Base-by-base conservation (phyloP, 2,797 vertebrate genomes). In the Channa striata region DNA sequence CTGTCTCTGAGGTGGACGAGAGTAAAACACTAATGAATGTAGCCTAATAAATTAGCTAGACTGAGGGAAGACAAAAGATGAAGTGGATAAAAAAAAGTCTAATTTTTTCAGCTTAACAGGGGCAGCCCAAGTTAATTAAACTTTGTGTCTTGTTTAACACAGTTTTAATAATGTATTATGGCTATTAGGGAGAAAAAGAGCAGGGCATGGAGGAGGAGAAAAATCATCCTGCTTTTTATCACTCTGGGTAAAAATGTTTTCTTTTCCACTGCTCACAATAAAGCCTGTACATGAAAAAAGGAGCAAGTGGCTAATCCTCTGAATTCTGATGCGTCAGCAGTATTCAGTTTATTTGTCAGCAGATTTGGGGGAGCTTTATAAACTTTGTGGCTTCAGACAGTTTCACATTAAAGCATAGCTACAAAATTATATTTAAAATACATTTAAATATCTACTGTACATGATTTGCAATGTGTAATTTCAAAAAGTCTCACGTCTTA, bases 41-140 rank as follows among this genome's bases (percentile, higher is more conserved):
- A 8, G 2, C 4, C 17, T n/a, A 72, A 74, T 52, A 61, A 16
- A 34, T 63, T 36, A 74, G 20, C 48, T 72, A 58, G 25, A 75
- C 37, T n/a, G 8, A 20, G 59, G 70, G 43, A 64, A 59, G 58
- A 81, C 56, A 76, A 82, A 78, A 59, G 30, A 64, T 21, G 37
- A 74, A 61, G 53, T 30, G 20, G 19, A 56, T 2, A 16, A n/a
- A 57, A n/a, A 57, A 74, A 78, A 72, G 61, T 84, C 77, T n/a
- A 51, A 66, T 82, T 87, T 84, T 86, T 53, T 60, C 17, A 44
- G 66, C 77, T 73, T 59, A 20, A 70, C 52, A 70, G 73, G 65
- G 60, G 70, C 56, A 76, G 56, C 48, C n/a, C 20, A 33, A 88
- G 67, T 87, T 91, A 91, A 93, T 92, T 93, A 85, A 90, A 87